Evolutionary conservation across 2,113 vertebrate species (phyloP), one percentile per base, ranked within the genome.

Genomic region (Ahaetulla prasina): DNA sequence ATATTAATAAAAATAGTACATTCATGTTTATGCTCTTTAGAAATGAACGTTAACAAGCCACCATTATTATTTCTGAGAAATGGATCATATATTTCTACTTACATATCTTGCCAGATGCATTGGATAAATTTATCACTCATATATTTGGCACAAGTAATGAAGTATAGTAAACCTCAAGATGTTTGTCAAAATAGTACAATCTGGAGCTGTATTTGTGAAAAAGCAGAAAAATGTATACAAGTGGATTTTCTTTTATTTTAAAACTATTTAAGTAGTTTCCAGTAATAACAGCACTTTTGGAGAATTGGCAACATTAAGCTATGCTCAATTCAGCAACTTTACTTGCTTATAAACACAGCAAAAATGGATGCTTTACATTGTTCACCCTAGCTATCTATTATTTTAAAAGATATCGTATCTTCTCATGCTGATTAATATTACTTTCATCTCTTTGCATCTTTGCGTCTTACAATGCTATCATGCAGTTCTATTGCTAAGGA

Each of bases 401-500:
- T 74, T 74, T 74, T 74, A 43, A 85, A 85, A 85, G 10, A 25
- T 8, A 85, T 85, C 35, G 25, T 85, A 22, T 85, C 9, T 25
- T 47, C 84, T 85, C 84, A 47, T 85, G 30, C 12, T 68, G 63
- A 85, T 45, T 45, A 85, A 85, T 30, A 49, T 23, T 47, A 27
- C 22, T 86, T 53, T 88, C 18, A 88, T 23, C 14, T 88, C 6
- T 35, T 27, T 87, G 85, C 27, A 87, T 25, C 47, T 87, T 89
- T 95, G 91, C 85, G 91, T 89, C 16, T n/a, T 49, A 68, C 25
- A 89, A 45, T 14, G 52, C 52, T 93, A 53, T 85, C 30, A 68
- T 30, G 9, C 49, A 93, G 8, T 94, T 16, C 35, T 89, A 91
- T 85, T 49, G 86, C 22, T 95, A 93, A 93, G 86, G 91, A 91